Conservation (phyloP, 2,888 invertebrate genomes). For the Drepana falcataria region DNA sequence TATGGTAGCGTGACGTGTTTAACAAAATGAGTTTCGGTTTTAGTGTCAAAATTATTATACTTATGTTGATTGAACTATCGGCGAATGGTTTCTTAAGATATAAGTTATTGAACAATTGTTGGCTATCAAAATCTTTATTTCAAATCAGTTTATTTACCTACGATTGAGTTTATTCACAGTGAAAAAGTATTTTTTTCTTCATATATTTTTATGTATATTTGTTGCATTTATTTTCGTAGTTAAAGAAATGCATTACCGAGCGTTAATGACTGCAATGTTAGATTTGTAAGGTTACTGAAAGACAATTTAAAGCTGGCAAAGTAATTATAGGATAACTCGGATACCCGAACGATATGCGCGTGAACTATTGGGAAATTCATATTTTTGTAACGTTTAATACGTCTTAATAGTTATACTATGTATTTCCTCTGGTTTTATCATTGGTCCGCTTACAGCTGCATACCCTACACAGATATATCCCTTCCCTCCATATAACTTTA, state of each 20-base stretch:
- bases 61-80: constrained; percentile 6
- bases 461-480: too few species aligned
- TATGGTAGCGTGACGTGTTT: neutral
- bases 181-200: constrained; percentile 27
- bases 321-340: constrained; percentile 4
- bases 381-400: neutral
- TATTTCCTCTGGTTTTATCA: neutral
- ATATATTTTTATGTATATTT: constrained; percentile 57
- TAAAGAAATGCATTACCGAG: constrained; percentile 13
- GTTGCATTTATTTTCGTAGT: constrained; percentile 66
- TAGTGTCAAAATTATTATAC: neutral
- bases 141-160: constrained; percentile 12
- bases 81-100: constrained; percentile 5
- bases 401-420: neutral
- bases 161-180: constrained; percentile 31
- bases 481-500: constrained; percentile 3
- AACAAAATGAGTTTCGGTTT: neutral
- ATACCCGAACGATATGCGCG: neutral
- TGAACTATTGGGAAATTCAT: neutral
- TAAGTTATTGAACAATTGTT: constrained; percentile 1
- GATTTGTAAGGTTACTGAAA: constrained; percentile 31
- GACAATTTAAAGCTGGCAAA: constrained; percentile 23
- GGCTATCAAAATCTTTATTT: constrained; percentile 18
- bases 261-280: constrained; percentile 42
- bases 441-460: neutral